Conservation (phyloP, 2,888 invertebrate genomes). For the Malacosoma neustria region DNA sequence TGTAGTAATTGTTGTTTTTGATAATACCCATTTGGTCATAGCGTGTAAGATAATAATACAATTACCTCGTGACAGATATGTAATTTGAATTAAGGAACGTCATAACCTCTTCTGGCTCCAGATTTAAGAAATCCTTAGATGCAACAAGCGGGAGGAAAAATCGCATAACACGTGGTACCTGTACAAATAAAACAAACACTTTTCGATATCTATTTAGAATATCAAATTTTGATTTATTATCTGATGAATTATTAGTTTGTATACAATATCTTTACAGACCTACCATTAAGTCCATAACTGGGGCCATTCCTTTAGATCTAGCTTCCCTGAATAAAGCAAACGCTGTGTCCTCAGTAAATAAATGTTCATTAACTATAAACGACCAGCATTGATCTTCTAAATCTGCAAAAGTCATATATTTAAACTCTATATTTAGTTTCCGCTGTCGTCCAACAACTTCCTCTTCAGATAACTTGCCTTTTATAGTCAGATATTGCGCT, state of each 20-base stretch:
- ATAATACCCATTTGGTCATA: background rate
- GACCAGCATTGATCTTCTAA: conserved; percentile 86
- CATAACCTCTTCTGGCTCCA: conserved; percentile 79
- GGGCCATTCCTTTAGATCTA: conserved; percentile 64
- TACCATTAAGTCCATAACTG: conserved; percentile 81
- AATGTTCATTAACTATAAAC: conserved; percentile 80
- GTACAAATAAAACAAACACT: background rate
- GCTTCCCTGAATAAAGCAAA: conserved; percentile 80
- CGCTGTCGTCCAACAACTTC: too few relatives aligned
- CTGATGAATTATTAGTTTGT: too few relatives aligned
- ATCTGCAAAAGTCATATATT: conserved; percentile 71
- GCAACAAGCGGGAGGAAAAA: conserved; percentile 86
- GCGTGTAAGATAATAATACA: background rate
- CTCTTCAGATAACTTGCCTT: conserved; percentile 54
- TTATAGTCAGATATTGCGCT: conserved; percentile 80
- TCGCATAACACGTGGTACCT: conserved; percentile 80
- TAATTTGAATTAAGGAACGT: conserved; percentile 81
- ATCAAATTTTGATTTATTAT: conserved; percentile 1
- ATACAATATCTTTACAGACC: too few relatives aligned
- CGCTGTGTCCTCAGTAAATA: conserved; percentile 84
- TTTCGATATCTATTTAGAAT: background rate
- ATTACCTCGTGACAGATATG: conserved; percentile 82
- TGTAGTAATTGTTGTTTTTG: background rate
- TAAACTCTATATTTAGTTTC: conserved; percentile 3
- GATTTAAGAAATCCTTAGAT: conserved; percentile 81